A percentile compares a stretch with the other conserved stretches of the same genome.
These are phyloP conservation scores for Ameiurus melas DNA, from an alignment of 2,113 vertebrate species.

Conservation along the genomic window DNA sequence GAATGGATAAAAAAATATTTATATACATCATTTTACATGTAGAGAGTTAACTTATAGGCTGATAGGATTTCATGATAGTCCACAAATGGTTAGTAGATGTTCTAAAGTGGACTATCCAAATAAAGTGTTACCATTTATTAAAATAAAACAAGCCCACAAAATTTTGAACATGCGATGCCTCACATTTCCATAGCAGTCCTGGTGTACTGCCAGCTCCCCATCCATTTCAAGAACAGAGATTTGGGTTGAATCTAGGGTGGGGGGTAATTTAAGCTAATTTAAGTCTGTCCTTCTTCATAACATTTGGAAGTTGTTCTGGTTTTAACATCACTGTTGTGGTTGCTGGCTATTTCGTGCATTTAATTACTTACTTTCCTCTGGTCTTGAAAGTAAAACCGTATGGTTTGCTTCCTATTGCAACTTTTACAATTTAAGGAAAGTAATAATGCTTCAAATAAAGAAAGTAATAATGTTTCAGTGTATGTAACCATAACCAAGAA, in stretches of 20 bases:
- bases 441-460: not conserved
- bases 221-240: constrained; percentile 3
- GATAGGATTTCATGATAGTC: not conserved
- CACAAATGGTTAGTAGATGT: not conserved
- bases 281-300: constrained; percentile 21
- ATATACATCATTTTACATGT: not conserved
- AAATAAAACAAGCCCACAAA: not conserved
- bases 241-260: not conserved
- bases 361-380: constrained; percentile 19
- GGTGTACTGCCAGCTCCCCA: not conserved
- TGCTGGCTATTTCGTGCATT: constrained; percentile 22
- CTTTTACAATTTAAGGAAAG: not conserved
- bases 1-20: not conserved
- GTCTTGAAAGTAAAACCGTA: constrained; percentile 21
- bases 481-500: not conserved
- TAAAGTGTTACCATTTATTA: not conserved
- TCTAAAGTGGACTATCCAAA: not conserved
- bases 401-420: not conserved
- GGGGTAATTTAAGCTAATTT: constrained; percentile 27
- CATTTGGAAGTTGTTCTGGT: constrained; percentile 29
- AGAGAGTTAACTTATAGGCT: not conserved
- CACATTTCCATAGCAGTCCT: not conserved
- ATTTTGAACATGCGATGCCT: not conserved
- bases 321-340: constrained; percentile 37
- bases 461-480: not conserved